phyloP scores from a whole-genome alignment of 2,888 invertebrate genomes.

The Protodeltote pygarga region DNA sequence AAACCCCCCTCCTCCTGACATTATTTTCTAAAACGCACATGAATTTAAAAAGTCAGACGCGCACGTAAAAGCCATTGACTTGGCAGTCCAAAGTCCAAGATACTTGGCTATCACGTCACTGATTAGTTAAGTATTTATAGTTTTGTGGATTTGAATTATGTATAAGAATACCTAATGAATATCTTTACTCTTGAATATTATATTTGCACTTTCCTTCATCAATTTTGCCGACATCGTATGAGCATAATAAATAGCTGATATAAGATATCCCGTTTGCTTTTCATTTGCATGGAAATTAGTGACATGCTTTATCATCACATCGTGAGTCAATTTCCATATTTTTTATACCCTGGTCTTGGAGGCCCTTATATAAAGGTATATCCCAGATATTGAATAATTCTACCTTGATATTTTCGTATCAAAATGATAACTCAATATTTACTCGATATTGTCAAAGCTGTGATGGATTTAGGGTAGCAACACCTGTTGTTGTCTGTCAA shows the following conservation, averaged over 20 bases:
- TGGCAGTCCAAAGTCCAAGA: too few species aligned
- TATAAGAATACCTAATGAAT: too few species aligned
- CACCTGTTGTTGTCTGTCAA: slow-evolving; percentile 56
- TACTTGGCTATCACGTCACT: too few species aligned
- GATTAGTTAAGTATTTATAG: too few species aligned
- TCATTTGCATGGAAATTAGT: slow-evolving; percentile 32
- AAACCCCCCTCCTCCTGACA: too few species aligned
- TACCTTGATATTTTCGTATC: slow-evolving; percentile 28
- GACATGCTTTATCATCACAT: slow-evolving; percentile 31
- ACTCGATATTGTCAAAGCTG: slow-evolving; percentile 45
- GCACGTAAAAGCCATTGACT: too few species aligned
- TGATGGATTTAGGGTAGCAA: slow-evolving; percentile 51
- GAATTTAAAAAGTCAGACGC: too few species aligned
- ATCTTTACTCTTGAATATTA: too few species aligned
- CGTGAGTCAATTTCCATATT: slow-evolving; percentile 20
- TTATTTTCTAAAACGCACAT: too few species aligned
- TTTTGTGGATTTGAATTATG: too few species aligned
- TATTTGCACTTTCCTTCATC: too few species aligned
- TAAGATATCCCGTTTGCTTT: background rate
- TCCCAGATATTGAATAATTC: slow-evolving; percentile 17
- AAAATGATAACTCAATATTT: slow-evolving; percentile 48
- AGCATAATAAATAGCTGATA: background rate
- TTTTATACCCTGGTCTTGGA: background rate
- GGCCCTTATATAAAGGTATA: slow-evolving; percentile 1
- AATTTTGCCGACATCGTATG: too few species aligned